Percentiles rank a stretch among this genome's conserved stretches.
Evolutionary conservation across 2,888 invertebrate genomes (phyloP).

Genomic region (Synanthedon myopaeformis): DNA sequence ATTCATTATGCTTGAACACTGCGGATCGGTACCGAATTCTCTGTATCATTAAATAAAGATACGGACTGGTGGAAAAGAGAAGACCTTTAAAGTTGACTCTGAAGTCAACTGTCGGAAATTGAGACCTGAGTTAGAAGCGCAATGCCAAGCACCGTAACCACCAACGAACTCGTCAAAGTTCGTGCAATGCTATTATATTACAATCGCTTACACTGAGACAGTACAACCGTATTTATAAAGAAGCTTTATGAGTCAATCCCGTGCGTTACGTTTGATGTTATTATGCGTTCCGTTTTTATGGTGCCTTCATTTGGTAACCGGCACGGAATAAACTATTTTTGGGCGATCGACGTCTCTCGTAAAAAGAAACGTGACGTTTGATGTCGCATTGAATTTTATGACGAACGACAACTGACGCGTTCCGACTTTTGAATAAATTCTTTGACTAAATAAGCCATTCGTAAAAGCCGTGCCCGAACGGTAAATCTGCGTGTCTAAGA

Average conservation of each 20-base stretch:
- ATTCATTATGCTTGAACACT: no score
- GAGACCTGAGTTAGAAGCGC: no score
- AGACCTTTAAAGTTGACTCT: no score
- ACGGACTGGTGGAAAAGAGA: no score
- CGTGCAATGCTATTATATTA: not conserved
- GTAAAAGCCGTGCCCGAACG: no score
- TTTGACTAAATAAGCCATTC: no score
- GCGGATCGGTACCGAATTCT: no score
- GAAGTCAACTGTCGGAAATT: no score
- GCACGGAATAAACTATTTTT: slow-evolving; percentile 56
- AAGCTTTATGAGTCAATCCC: slow-evolving; percentile 57
- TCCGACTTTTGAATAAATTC: not conserved
- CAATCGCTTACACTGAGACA: slow-evolving; percentile 17
- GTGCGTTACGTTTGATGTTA: slow-evolving; percentile 49
- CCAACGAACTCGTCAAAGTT: no score
- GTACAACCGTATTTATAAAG: slow-evolving; percentile 35
- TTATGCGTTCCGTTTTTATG: slow-evolving; percentile 55
- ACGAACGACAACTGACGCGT: slow-evolving; percentile 15
- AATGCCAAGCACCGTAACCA: no score
- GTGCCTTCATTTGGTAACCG: slow-evolving; percentile 42
- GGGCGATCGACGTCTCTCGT: slow-evolving; percentile 43
- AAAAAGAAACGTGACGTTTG: slow-evolving; percentile 45
- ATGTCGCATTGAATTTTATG: slow-evolving; percentile 56
- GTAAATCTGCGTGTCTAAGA: no score
- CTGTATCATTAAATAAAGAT: no score